Percentiles rank a stretch among this genome's conserved stretches.
Evolutionary conservation across 2,888 invertebrate species (phyloP).

Genomic region (Odontocolon sp.): DNA sequence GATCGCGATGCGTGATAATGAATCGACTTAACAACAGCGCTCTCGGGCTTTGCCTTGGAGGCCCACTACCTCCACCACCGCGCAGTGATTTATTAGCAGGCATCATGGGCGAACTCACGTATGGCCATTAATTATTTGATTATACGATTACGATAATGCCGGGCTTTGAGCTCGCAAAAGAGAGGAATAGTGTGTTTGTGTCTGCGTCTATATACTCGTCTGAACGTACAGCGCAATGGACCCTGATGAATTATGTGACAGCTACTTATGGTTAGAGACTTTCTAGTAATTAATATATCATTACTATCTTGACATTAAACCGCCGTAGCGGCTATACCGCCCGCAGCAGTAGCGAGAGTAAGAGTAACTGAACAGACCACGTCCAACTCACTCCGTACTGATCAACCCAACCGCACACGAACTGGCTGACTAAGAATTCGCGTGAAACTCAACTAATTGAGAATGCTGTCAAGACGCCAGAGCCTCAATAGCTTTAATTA

Average conservation of each 20-base stretch:
- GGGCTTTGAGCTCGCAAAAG: slow-evolving; percentile 7
- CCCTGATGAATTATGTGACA: slow-evolving; percentile 30
- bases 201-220: background rate
- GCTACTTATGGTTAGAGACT: slow-evolving; percentile 33
- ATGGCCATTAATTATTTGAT: slow-evolving; percentile 62
- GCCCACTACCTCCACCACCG: slow-evolving; percentile 11
- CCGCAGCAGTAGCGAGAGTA: background rate
- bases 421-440: background rate
- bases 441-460: slow-evolving; percentile 24
- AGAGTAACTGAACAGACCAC: background rate
- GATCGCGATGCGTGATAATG: slow-evolving; percentile 45
- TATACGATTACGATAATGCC: slow-evolving; percentile 54
- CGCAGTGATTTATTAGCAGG: slow-evolving; percentile 58
- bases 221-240: background rate
- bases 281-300: slow-evolving; percentile 50
- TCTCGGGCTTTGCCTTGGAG: slow-evolving; percentile 6
- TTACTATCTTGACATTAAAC: slow-evolving; percentile 31
- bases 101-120: slow-evolving; percentile 60
- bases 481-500: slow-evolving; percentile 23
- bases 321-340: slow-evolving; percentile 7
- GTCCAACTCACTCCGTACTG: background rate
- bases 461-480: slow-evolving; percentile 1
- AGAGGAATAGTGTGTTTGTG: background rate
- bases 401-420: slow-evolving; percentile 11
- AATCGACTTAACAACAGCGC: slow-evolving; percentile 29